These are phyloP conservation scores for Camponotus floridanus DNA, from an alignment of 1,140 invertebrate species.

Conservation along the genomic window DNA sequence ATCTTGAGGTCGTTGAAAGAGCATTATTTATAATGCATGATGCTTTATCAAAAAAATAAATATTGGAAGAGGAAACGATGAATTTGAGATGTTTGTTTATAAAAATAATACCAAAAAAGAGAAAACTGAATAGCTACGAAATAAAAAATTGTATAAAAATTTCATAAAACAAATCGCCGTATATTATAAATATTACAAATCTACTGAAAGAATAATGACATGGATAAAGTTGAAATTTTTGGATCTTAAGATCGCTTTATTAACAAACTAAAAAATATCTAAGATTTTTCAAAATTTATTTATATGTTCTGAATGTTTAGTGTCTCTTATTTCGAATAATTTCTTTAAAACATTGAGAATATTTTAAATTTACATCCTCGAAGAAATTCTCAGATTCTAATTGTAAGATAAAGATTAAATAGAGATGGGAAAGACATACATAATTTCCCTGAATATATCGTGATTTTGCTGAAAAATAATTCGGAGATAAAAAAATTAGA, in stretches of 20 bases:
- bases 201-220: not conserved
- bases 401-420: not conserved
- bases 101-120: not conserved
- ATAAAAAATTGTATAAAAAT: not conserved
- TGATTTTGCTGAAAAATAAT: not conserved
- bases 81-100: not conserved
- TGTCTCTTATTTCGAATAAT: not conserved
- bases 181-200: not conserved
- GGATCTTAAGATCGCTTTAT: not conserved
- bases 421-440: not conserved
- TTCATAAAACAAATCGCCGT: not conserved
- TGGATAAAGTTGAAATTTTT: conserved; percentile 5
- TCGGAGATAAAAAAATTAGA: not conserved
- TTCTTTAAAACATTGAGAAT: not conserved
- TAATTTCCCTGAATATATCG: not conserved
- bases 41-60: not conserved
- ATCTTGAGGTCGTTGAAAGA: not conserved
- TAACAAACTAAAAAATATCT: conserved; percentile 14
- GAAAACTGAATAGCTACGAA: not conserved
- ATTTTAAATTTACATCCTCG: not conserved
- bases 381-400: not conserved
- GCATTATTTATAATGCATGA: not conserved
- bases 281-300: not conserved
- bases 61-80: not conserved
- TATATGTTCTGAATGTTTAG: not conserved